Percentiles rank a stretch among this genome's conserved stretches.
These are phyloP conservation scores for Pemphredon lugubris DNA, from an alignment of 2,888 invertebrate genomes.

Conservation along the genomic window DNA sequence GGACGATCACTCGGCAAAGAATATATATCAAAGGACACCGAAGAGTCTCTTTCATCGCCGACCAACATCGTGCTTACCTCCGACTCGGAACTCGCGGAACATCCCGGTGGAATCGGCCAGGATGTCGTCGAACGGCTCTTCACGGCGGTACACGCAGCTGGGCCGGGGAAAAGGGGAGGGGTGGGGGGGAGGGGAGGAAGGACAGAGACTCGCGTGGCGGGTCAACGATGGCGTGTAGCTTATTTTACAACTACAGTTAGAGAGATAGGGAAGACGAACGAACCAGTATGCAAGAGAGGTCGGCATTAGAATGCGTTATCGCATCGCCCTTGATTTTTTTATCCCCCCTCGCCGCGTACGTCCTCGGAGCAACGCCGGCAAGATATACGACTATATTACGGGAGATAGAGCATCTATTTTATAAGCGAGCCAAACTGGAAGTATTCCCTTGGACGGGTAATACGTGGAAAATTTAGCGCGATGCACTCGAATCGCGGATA, in stretches of 20 bases:
- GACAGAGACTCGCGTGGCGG: conserved; percentile 50
- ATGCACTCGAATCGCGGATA: too few relatives aligned
- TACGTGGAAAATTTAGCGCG: too few relatives aligned
- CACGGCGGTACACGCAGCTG: too few relatives aligned
- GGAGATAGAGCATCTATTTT: neutral
- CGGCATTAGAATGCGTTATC: conserved; percentile 45
- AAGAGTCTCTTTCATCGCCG: conserved; percentile 24
- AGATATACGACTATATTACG: conserved; percentile 4
- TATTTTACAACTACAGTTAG: conserved; percentile 77
- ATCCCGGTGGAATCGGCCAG: conserved; percentile 2
- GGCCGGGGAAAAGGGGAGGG: too few relatives aligned
- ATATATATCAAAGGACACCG: conserved; percentile 57
- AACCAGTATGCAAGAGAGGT: conserved; percentile 43
- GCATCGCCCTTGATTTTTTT: conserved; percentile 38
- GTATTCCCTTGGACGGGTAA: too few relatives aligned
- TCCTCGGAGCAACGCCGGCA: neutral
- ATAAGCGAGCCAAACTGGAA: neutral
- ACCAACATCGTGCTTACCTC: too few relatives aligned
- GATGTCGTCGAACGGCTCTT: conserved; percentile 25
- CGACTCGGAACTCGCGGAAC: conserved; percentile 7
- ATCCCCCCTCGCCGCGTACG: neutral
- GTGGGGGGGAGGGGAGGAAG: neutral
- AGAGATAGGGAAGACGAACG: conserved; percentile 64
- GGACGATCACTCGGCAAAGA: conserved; percentile 36
- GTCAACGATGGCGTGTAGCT: conserved; percentile 67